Conservation (phyloP, 2,888 invertebrate genomes). For the Dicyrtoma fusca region DNA sequence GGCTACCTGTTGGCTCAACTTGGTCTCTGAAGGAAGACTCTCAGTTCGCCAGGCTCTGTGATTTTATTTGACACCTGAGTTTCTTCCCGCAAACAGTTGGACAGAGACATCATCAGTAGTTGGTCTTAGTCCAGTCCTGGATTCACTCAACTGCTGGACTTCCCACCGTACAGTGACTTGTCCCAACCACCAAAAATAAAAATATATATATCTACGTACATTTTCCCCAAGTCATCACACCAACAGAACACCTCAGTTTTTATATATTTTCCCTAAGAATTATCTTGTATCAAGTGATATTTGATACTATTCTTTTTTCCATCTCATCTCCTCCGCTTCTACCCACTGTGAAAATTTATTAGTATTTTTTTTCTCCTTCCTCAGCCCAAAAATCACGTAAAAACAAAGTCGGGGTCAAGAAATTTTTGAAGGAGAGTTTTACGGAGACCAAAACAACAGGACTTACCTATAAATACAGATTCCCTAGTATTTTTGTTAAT, state of each 20-base stretch:
- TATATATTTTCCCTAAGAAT: too few relatives aligned
- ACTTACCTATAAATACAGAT: too few relatives aligned
- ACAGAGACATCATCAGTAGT: conserved; percentile 23
- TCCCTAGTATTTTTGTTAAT: too few relatives aligned
- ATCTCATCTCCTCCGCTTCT: not conserved
- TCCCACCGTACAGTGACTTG: not conserved
- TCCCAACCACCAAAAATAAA: not conserved
- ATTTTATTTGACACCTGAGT: conserved; percentile 41
- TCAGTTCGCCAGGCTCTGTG: conserved; percentile 12
- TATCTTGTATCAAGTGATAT: too few relatives aligned
- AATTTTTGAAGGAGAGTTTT: not conserved
- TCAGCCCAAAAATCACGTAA: too few relatives aligned
- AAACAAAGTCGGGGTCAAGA: not conserved
- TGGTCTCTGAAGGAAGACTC: conserved; percentile 27
- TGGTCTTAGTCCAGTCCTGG: conserved; percentile 31
- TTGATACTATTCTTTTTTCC: not conserved
- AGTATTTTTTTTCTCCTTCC: too few relatives aligned
- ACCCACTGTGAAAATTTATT: too few relatives aligned
- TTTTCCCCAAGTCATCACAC: not conserved
- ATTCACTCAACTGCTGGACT: conserved; percentile 24
- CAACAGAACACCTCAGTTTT: too few relatives aligned
- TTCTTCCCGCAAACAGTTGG: conserved; percentile 38
- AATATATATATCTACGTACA: too few relatives aligned
- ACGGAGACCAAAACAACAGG: not conserved
- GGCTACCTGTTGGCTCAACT: conserved; percentile 28